phyloP scores from a whole-genome alignment of 2,113 vertebrate species.

The Calypte anna region DNA sequence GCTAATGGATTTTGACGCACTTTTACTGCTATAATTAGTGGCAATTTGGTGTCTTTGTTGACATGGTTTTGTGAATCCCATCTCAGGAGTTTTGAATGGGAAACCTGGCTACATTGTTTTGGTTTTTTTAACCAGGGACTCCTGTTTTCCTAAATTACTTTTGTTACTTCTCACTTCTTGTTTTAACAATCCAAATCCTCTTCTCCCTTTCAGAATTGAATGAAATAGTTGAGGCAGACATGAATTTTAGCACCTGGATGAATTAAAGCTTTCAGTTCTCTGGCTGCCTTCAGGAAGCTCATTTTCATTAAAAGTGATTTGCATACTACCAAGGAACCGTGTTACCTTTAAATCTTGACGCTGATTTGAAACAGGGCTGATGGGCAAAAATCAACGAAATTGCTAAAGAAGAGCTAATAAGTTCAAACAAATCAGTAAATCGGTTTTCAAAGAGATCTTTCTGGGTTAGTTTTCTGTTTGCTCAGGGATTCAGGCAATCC shows the following conservation, averaged over 20 bases:
- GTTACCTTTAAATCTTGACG: background rate
- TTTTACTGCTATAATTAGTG: background rate
- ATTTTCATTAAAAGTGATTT: conserved; percentile 38
- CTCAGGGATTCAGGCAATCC: conserved; percentile 48
- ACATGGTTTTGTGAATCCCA: background rate
- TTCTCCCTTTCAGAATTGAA: background rate
- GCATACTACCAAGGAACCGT: background rate
- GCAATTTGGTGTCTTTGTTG: background rate
- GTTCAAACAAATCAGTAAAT: conserved; percentile 57
- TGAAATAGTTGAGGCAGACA: background rate
- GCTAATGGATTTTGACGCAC: background rate
- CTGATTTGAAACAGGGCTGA: conserved; percentile 15
- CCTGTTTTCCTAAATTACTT: background rate
- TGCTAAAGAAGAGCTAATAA: conserved; percentile 28
- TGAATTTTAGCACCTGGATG: background rate
- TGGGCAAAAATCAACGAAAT: conserved; percentile 14
- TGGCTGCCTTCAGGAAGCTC: background rate
- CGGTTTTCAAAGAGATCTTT: background rate
- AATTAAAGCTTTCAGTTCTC: conserved; percentile 12
- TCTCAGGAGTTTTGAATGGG: background rate
- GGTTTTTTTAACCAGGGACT: background rate
- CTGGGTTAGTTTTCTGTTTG: conserved; percentile 48
- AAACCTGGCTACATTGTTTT: background rate
- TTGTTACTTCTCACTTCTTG: background rate
- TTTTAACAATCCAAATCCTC: background rate